Evolutionary conservation across 2,797 vertebrate genomes (phyloP).

Genomic region (Australoheros facetus): DNA sequence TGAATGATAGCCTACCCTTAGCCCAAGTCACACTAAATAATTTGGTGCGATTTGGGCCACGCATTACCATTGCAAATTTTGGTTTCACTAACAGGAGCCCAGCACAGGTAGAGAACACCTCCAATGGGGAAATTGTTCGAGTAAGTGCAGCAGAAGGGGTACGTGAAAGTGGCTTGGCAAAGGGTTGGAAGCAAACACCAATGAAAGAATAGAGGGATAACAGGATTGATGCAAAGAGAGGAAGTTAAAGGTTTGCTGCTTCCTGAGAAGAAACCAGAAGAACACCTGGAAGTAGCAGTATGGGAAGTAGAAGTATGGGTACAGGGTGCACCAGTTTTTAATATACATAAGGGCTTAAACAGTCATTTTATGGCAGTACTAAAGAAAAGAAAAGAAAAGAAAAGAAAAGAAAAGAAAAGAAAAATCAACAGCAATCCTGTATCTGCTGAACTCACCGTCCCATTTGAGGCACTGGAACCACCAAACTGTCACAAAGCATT

Average conservation of each 20-base stretch:
- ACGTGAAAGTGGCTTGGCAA: neutral
- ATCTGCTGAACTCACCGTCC: neutral
- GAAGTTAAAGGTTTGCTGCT: neutral
- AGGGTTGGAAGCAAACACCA: neutral
- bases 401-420: too few relatives aligned
- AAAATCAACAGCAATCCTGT: too few relatives aligned
- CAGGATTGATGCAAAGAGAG: neutral
- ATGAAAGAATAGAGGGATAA: neutral
- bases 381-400: too few relatives aligned
- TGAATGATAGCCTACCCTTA: too few relatives aligned
- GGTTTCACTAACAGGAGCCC: too few relatives aligned
- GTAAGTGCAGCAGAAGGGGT: neutral
- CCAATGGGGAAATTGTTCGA: neutral
- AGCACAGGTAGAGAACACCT: too few relatives aligned
- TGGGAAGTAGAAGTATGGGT: neutral
- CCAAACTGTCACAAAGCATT: neutral
- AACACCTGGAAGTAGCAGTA: neutral
- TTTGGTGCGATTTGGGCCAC: too few relatives aligned
- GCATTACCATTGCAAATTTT: too few relatives aligned
- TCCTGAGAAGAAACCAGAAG: neutral
- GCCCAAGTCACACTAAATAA: too few relatives aligned
- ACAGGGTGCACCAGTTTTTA: neutral
- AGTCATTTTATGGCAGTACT: neutral
- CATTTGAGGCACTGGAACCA: neutral
- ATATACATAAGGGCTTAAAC: neutral